Evolutionary conservation across 2,888 invertebrate species (phyloP).

Genomic region (Campopleginae sp.): DNA sequence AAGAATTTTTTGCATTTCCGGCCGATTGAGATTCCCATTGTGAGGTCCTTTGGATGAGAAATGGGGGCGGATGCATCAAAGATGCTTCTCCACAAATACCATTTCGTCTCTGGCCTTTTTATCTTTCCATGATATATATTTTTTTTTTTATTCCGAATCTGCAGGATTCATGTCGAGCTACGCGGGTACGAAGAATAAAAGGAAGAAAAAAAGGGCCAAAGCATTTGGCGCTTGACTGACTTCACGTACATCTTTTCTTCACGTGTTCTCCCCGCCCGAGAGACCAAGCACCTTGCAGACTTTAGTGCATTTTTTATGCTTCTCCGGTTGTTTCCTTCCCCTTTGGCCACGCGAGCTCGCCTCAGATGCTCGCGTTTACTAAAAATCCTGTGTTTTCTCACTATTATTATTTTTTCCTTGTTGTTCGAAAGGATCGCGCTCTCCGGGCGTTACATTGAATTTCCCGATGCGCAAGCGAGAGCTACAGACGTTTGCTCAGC

Average conservation of each 20-base stretch:
- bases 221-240: conserved; percentile 38
- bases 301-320: conserved; percentile 42
- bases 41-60: conserved; percentile 9
- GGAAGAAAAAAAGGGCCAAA: conserved; percentile 11
- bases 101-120: conserved; percentile 20
- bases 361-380: not conserved
- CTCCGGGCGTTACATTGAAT: conserved; percentile 31
- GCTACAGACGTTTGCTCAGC: not conserved
- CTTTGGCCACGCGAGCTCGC: not conserved
- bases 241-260: conserved; percentile 14
- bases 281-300: conserved; percentile 10
- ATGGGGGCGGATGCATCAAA: conserved; percentile 30
- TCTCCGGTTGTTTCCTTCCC: conserved; percentile 23
- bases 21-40: conserved; percentile 30
- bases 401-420: not conserved
- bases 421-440: not conserved
- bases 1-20: conserved; percentile 46
- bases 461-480: conserved; percentile 1
- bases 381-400: conserved; percentile 1
- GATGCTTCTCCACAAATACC: conserved; percentile 37
- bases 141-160: conserved; percentile 1
- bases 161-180: conserved; percentile 15
- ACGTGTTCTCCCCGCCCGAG: not conserved
- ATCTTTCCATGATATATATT: no score
- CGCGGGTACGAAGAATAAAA: not conserved